phyloP scores from a whole-genome alignment of 2,113 vertebrate species.

The Oncorhynchus masou region DNA sequence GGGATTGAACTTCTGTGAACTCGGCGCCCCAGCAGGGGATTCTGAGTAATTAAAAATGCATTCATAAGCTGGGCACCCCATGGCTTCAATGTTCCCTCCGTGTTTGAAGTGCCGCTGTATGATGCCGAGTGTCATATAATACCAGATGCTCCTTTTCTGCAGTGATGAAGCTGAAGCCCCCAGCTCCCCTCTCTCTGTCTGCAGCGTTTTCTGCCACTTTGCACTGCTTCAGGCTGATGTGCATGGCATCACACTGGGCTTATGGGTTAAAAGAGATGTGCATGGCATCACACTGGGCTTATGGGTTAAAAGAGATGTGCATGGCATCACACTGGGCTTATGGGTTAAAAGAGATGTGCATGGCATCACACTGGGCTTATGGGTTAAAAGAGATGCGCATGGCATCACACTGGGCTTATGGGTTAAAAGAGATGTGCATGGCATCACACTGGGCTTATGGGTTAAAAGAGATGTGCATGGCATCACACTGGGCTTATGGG shows the following conservation, averaged over 20 bases:
- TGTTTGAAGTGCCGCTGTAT: conserved; percentile 35
- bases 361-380: background rate
- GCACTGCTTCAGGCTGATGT: background rate
- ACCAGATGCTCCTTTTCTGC: conserved; percentile 2
- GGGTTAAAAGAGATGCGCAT: background rate
- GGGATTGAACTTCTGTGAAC: conserved; percentile 31
- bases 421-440: background rate
- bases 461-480: background rate
- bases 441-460: background rate
- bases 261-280: background rate
- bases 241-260: background rate
- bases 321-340: background rate
- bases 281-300: background rate
- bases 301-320: background rate
- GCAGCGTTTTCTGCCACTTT: background rate
- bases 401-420: background rate
- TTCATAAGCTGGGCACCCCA: conserved; percentile 26
- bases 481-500: background rate
- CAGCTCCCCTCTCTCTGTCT: background rate
- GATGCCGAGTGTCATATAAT: conserved; percentile 25
- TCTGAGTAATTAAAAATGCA: conserved; percentile 51
- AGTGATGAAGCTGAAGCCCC: background rate
- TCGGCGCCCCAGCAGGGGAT: conserved; percentile 27
- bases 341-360: background rate
- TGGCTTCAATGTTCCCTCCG: conserved; percentile 2